Evolutionary conservation across 2,888 invertebrate species (phyloP).

Genomic region (Sarcophaga caerulescens): DNA sequence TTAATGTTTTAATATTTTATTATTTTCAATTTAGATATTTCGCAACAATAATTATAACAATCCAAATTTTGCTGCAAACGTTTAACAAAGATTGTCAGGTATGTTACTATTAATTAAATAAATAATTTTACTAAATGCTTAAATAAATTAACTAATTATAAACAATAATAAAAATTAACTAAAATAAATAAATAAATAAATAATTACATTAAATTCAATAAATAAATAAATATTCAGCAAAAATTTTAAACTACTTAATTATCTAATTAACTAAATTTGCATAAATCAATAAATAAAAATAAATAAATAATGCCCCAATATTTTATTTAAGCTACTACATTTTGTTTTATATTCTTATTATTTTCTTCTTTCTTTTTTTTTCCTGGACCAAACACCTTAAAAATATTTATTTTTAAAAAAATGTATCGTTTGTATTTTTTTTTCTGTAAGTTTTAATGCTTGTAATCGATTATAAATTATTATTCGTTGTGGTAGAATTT

Average conservation of each 20-base stretch:
- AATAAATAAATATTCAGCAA: slow-evolving; percentile 60
- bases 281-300: slow-evolving; percentile 1
- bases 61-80: background rate
- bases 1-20: background rate
- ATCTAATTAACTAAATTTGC: slow-evolving; percentile 68
- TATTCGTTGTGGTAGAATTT: slow-evolving; percentile 36
- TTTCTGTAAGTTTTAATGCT: background rate
- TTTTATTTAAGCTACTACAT: slow-evolving; percentile 3
- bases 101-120: slow-evolving; percentile 34
- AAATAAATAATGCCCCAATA: slow-evolving; percentile 48
- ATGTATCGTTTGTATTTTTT: slow-evolving; percentile 24
- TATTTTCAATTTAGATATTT: background rate
- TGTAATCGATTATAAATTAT: background rate
- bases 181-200: slow-evolving; percentile 72
- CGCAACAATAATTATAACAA: background rate
- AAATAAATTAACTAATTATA: slow-evolving; percentile 62
- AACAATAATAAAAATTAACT: slow-evolving; percentile 64
- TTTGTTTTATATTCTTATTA: background rate
- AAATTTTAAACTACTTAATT: slow-evolving; percentile 74
- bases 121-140: slow-evolving; percentile 51
- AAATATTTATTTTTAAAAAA: slow-evolving; percentile 28
- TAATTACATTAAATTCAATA: slow-evolving; percentile 53
- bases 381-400: slow-evolving; percentile 63
- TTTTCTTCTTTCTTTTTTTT: slow-evolving; percentile 15
- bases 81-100: slow-evolving; percentile 41